Conservation (phyloP, 1,140 invertebrate genomes). For the Zaprionus nigranus region DNA sequence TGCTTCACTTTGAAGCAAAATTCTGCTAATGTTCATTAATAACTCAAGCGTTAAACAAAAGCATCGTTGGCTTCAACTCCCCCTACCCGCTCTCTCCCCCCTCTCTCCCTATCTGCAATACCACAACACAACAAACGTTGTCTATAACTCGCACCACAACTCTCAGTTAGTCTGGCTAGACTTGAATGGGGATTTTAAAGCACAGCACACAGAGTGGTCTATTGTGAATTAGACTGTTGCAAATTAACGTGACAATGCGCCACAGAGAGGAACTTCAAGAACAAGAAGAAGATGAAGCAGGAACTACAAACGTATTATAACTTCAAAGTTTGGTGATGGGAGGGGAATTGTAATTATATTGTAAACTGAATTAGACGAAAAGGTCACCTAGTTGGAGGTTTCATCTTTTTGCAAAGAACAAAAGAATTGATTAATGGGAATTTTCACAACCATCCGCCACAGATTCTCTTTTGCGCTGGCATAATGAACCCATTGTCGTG, state of each 20-base stretch:
- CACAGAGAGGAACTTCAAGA: conserved; percentile 4
- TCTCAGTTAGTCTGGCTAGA: conserved; percentile 31
- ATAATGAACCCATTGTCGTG: conserved; percentile 70
- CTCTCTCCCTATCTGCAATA: neutral
- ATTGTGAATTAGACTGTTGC: conserved; percentile 59
- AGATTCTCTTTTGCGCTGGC: conserved; percentile 26
- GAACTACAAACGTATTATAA: neutral
- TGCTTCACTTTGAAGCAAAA: conserved; percentile 47
- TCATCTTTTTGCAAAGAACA: conserved; percentile 50
- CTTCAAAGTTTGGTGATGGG: neutral
- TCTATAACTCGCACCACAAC: conserved; percentile 6
- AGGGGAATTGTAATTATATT: conserved; percentile 46
- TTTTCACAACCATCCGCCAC: conserved; percentile 60
- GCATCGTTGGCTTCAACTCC: conserved; percentile 20
- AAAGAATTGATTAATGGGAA: conserved; percentile 79
- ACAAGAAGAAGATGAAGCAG: neutral
- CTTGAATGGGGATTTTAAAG: conserved; percentile 30
- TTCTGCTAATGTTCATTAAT: conserved; percentile 75
- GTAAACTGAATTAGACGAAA: conserved; percentile 56
- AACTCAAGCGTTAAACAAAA: conserved; percentile 74
- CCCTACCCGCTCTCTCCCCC: neutral
- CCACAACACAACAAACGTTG: neutral
- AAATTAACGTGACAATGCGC: conserved; percentile 38
- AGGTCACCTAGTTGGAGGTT: conserved; percentile 65
- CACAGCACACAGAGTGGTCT: conserved; percentile 36